Evolutionary conservation across 2,797 vertebrate species (phyloP).

Genomic region (Erethizon dorsatum): DNA sequence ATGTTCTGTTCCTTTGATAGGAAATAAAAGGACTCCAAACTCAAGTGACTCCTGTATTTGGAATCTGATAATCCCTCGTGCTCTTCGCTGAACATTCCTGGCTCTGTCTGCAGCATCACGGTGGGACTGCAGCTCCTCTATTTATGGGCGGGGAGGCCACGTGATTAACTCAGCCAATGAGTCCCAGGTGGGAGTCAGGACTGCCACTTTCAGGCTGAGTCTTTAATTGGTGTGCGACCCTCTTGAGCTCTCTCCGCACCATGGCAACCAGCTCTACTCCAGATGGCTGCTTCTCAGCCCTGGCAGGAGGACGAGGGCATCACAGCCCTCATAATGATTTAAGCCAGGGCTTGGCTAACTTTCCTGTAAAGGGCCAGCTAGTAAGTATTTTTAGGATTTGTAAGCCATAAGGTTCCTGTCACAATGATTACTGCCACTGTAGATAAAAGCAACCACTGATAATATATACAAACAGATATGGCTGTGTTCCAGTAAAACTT

Average conservation of each 20-base stretch:
- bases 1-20: background rate
- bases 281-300: conserved; percentile 43
- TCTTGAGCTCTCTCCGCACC: conserved; percentile 12
- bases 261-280: conserved; percentile 57
- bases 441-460: background rate
- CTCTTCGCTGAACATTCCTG: background rate
- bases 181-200: background rate
- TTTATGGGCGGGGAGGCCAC: background rate
- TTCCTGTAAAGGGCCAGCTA: conserved; percentile 30
- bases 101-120: background rate
- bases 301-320: background rate
- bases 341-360: background rate
- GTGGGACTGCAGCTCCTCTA: background rate
- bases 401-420: background rate
- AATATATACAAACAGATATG: background rate
- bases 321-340: background rate
- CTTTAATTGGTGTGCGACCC: conserved; percentile 55
- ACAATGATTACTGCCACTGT: background rate
- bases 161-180: conserved; percentile 5
- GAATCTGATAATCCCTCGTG: background rate
- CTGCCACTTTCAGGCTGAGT: background rate
- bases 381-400: conserved; percentile 55
- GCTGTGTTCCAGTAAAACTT: conserved; percentile 10
- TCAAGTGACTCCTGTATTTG: background rate
- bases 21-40: conserved; percentile 29